These are phyloP conservation scores for Apodemus agrarius DNA, from an alignment of 2,797 vertebrate species.

Conservation along the genomic window DNA sequence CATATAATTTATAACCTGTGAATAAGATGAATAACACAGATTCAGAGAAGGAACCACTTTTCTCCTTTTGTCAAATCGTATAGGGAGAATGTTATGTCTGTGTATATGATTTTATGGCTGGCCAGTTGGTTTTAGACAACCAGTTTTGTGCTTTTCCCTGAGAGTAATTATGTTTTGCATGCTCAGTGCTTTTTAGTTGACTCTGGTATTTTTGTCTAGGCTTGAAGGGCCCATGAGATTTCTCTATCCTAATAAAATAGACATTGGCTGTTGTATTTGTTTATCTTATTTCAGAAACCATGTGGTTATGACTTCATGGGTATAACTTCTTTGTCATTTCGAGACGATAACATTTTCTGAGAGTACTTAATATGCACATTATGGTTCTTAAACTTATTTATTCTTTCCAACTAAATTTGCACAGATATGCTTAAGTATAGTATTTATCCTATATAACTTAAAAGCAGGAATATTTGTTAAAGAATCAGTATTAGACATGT, in stretches of 20 bases:
- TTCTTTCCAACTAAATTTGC: not conserved
- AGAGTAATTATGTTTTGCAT: too few relatives aligned
- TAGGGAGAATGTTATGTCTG: not conserved
- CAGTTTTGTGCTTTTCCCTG: not conserved
- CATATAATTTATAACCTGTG: conserved; percentile 1
- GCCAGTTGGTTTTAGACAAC: too few relatives aligned
- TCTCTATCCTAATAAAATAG: not conserved
- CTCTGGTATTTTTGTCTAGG: not conserved
- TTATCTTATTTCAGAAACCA: not conserved
- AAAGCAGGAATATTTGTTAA: not conserved
- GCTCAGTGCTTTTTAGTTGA: not conserved
- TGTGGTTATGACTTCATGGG: not conserved
- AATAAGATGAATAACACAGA: conserved; percentile 8
- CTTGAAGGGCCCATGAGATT: not conserved
- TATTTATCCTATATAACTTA: not conserved
- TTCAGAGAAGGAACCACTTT: not conserved
- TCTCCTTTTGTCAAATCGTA: not conserved
- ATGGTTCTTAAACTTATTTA: conserved; percentile 5
- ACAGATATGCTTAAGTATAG: not conserved
- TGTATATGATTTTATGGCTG: too few relatives aligned
- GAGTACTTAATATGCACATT: conserved; percentile 24
- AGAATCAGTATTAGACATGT: not conserved
- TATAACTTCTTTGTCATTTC: not conserved
- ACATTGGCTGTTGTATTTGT: not conserved
- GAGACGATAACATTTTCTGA: not conserved